Percentiles rank a stretch among this genome's conserved stretches.
Evolutionary conservation across 92 coral and sea anemone species (phyloP).

Genomic region (Meandrina meandrites): DNA sequence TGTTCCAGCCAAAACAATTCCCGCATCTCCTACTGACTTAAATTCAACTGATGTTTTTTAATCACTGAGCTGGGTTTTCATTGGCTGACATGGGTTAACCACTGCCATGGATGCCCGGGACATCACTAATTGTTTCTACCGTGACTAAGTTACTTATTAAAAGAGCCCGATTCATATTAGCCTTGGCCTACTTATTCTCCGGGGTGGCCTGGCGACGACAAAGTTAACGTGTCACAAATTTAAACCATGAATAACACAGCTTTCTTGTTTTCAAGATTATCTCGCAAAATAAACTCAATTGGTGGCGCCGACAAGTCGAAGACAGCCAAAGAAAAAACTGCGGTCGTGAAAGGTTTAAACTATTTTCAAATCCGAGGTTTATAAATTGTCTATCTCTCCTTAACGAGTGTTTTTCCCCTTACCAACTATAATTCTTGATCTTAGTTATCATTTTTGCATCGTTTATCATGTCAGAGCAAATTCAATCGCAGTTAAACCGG

Average conservation of each 20-base stretch:
- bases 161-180: neutral
- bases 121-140: neutral
- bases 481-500: neutral
- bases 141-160: neutral
- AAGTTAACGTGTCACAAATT: no score
- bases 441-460: neutral
- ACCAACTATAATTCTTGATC: neutral
- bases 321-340: neutral
- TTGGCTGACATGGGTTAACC: slow-evolving; percentile 3
- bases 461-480: neutral
- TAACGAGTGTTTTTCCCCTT: neutral
- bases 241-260: no score
- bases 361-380: neutral
- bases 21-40: neutral
- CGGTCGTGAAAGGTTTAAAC: neutral
- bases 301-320: no score
- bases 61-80: neutral
- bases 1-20: neutral
- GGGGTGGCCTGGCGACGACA: neutral
- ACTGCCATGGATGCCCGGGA: neutral
- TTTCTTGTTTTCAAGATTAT: no score
- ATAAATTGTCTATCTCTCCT: neutral
- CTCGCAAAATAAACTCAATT: no score
- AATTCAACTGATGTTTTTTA: neutral
- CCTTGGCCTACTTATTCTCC: neutral